Base-by-base conservation (phyloP, 1,140 invertebrate genomes). In the Linepithema humile region DNA sequence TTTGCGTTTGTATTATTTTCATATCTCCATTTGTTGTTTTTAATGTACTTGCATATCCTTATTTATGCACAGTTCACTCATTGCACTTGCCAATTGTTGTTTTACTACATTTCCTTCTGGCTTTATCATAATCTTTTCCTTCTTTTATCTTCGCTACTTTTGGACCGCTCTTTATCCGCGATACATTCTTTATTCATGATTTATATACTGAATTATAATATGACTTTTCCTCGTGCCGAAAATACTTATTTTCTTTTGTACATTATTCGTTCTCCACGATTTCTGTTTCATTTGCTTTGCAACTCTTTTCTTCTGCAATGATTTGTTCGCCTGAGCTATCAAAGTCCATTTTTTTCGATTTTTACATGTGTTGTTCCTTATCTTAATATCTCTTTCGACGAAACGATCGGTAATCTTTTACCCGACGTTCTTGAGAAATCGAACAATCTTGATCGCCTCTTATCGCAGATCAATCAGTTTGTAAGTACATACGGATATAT, bases 401-500 rank as follows among this genome's bases (percentile, higher is more conserved):
- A 91, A 91, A 72, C 80, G 84, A 87, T 59, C 88, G 60, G 62
- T 32, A 67, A 83, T 88, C 80, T 86, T 90, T 92, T 92, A 85
- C 64, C 43, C 55, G 60, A 84, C 84, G 85, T 90, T 86, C 84
- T 88, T 90, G 84, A 88, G 78, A 90, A 86, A 91, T 90, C 91
- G 89, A 91, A 89, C 85, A 88, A 90, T 92, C 85, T 65, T 62
- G 67, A 83, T 77, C 78, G 38, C 5, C 45, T 78, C 75, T 53
- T 29, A 35, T 38, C 7, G 45, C 45, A 57, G 48, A 26, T 78
- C 57, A 83, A 88, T 83, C 55, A 64, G 83, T 59, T 80, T 84
- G 83, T 83, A 78, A 65, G 75, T 73, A 87, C 45, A 62, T 55
- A 38, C 38, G 43, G 53, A 57, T 67, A 74, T 62, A 72, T 20